phyloP scores from a whole-genome alignment of 2,888 invertebrate genomes.

The Tetragonula carbonaria region DNA sequence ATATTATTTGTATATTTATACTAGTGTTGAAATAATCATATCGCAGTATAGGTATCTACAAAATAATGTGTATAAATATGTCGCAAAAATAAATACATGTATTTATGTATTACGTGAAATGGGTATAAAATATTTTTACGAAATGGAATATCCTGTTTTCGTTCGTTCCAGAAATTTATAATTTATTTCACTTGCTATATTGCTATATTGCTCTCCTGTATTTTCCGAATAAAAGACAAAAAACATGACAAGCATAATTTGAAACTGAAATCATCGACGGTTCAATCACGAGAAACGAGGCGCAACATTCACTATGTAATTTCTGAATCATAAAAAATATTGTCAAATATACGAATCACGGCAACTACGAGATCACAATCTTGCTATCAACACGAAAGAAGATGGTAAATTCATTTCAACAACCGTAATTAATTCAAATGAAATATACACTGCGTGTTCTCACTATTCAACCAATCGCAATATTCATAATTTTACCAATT shows the following conservation, averaged over 20 bases:
- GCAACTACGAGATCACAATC: neutral
- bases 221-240: neutral
- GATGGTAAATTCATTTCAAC: neutral
- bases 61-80: too few relatives aligned
- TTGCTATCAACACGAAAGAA: neutral
- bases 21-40: too few relatives aligned
- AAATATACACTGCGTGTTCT: neutral
- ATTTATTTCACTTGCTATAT: conserved; percentile 4
- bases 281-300: conserved; percentile 36
- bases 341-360: conserved; percentile 7
- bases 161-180: neutral
- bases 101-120: too few relatives aligned
- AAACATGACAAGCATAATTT: conserved; percentile 39
- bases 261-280: conserved; percentile 32
- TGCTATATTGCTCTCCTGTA: neutral
- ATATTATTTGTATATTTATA: too few relatives aligned
- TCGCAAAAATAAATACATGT: too few relatives aligned
- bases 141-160: neutral
- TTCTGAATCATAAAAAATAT: neutral
- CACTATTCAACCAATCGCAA: too few relatives aligned
- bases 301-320: conserved; percentile 27
- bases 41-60: too few relatives aligned
- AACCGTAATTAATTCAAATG: neutral
- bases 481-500: too few relatives aligned
- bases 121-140: too few relatives aligned